Conservation (phyloP, 2,113 vertebrate species). For the Arvicanthis niloticus region DNA sequence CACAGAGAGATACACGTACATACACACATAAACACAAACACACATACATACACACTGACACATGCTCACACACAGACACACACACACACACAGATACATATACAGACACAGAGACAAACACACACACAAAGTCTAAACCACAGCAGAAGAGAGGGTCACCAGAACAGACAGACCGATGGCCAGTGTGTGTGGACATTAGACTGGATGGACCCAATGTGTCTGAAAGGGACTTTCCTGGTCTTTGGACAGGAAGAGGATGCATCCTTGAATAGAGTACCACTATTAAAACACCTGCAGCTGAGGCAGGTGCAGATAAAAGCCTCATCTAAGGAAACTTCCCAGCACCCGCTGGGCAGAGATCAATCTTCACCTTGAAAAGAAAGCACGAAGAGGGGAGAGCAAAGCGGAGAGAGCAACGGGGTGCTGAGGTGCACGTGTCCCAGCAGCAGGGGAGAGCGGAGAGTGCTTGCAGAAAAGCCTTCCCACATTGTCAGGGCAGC, state of each 20-base stretch:
- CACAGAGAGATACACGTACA: neutral
- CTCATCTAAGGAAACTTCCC: neutral
- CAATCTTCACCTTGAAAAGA: slow-evolving; percentile 60
- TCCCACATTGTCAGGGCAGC: neutral
- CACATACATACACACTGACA: neutral
- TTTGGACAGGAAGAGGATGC: neutral
- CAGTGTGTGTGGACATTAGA: neutral
- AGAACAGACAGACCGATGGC: neutral
- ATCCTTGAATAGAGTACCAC: neutral
- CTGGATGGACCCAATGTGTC: neutral
- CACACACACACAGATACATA: neutral
- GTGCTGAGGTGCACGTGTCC: neutral
- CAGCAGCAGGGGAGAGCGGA: neutral
- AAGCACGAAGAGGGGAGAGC: neutral
- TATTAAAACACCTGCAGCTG: neutral
- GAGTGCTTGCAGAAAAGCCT: neutral
- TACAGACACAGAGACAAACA: neutral
- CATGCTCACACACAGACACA: neutral
- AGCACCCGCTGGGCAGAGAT: slow-evolving; percentile 38
- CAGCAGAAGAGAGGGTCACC: neutral
- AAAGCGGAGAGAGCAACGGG: neutral
- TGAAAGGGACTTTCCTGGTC: neutral
- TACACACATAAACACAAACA: neutral
- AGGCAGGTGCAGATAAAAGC: slow-evolving; percentile 60
- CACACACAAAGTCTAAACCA: neutral